These are phyloP conservation scores for Leptatherina wallacei DNA, from an alignment of 2,797 vertebrate species.

Conservation along the genomic window DNA sequence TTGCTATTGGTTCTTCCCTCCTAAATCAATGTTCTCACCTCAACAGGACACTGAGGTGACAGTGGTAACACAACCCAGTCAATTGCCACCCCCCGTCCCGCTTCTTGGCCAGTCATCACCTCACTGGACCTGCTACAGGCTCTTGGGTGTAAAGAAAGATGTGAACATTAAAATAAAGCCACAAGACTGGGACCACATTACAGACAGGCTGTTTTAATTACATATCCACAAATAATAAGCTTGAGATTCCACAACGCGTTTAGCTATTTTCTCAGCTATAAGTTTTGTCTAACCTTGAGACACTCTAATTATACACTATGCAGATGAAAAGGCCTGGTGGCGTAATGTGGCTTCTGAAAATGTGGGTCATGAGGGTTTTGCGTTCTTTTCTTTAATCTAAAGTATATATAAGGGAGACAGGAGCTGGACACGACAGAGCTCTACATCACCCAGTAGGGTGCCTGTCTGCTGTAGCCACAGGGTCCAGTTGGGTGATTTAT, in stretches of 20 bases:
- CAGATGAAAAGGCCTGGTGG: constrained; percentile 51
- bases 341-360: constrained; percentile 49
- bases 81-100: constrained; percentile 15
- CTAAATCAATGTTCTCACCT: constrained; percentile 70
- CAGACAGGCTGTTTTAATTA: constrained; percentile 57
- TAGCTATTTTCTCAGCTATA: constrained; percentile 54
- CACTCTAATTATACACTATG: constrained; percentile 69
- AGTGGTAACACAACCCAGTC: constrained; percentile 48
- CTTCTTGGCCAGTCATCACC: constrained; percentile 43
- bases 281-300: constrained; percentile 60
- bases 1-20: constrained; percentile 33
- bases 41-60: constrained; percentile 65
- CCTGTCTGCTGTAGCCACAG: constrained; percentile 57
- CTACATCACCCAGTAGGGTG: constrained; percentile 69
- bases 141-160: constrained; percentile 26
- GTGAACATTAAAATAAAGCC: constrained; percentile 37
- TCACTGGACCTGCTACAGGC: constrained; percentile 59
- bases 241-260: constrained; percentile 44
- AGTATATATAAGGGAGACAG: constrained; percentile 73
- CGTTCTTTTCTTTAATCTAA: constrained; percentile 77
- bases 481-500: constrained; percentile 70
- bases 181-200: constrained; percentile 10
- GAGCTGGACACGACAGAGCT: constrained; percentile 67
- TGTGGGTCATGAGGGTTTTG: constrained; percentile 72
- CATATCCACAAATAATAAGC: constrained; percentile 59